A percentile compares a stretch with the other conserved stretches of the same genome.
Evolutionary conservation across 2,113 vertebrate genomes (phyloP).

Genomic region (Erythrocercus mccallii): DNA sequence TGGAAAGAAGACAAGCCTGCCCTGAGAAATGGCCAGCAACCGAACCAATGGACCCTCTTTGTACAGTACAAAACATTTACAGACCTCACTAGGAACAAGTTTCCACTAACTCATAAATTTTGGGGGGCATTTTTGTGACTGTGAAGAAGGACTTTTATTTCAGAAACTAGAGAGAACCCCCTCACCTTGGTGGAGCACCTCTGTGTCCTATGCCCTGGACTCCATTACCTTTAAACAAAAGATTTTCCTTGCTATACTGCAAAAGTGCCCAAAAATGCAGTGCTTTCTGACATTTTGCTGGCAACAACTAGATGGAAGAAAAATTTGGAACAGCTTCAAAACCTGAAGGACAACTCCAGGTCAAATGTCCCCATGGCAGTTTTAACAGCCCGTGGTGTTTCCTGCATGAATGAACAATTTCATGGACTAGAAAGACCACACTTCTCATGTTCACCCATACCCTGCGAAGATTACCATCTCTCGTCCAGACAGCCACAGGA

Average conservation of each 20-base stretch:
- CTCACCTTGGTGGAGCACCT: background rate
- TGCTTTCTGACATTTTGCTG: background rate
- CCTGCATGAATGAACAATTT: background rate
- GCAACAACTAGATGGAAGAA: background rate
- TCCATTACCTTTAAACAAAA: background rate
- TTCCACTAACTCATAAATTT: background rate
- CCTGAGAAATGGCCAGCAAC: background rate
- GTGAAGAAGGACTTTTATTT: background rate
- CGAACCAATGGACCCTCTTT: fast-evolving
- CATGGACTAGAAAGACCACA: background rate
- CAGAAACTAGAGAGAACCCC: background rate
- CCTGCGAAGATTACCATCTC: background rate
- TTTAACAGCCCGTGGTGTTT: background rate
- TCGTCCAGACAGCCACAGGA: conserved; percentile 48
- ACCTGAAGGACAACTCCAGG: background rate
- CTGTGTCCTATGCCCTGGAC: background rate
- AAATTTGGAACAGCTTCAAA: background rate
- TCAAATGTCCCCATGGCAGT: background rate
- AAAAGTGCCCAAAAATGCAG: background rate
- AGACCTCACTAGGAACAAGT: background rate
- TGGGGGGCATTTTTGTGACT: background rate
- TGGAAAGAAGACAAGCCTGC: background rate
- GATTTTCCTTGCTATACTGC: background rate
- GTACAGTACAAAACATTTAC: background rate
- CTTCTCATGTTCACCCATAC: background rate